Percentiles rank a stretch among this genome's conserved stretches.
Conservation (phyloP, 2,797 vertebrate species). For the Cyclura pinguis region DNA sequence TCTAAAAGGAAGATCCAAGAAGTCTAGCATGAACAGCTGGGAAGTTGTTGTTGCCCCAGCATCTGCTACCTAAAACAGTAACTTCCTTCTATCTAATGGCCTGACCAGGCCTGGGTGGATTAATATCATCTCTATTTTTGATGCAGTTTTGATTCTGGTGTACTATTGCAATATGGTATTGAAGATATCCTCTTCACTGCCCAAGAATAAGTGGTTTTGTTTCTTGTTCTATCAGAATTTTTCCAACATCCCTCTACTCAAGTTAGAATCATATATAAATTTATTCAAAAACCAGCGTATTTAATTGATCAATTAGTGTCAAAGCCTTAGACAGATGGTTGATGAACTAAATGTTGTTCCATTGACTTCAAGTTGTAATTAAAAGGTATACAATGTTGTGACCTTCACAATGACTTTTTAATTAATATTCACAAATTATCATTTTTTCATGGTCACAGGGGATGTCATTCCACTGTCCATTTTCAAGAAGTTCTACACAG, state of each 20-base stretch:
- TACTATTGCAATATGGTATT: not conserved
- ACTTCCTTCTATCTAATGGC: not conserved
- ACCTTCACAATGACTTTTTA: not conserved
- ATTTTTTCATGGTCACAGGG: not conserved
- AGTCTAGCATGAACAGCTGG: not conserved
- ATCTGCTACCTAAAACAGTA: not conserved
- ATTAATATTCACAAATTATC: conserved; percentile 23
- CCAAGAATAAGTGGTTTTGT: too few relatives aligned
- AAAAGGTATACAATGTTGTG: not conserved
- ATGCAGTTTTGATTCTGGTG: not conserved
- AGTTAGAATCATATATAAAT: not conserved
- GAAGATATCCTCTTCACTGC: not conserved
- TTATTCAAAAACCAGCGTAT: too few relatives aligned
- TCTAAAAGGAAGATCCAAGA: not conserved
- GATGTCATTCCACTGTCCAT: conserved; percentile 12
- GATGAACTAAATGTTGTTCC: not conserved
- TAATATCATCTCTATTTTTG: not conserved
- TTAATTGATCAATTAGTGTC: not conserved
- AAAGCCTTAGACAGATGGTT: not conserved
- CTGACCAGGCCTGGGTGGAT: not conserved
- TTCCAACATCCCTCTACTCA: too few relatives aligned
- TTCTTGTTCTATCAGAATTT: too few relatives aligned
- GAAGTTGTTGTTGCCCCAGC: not conserved
- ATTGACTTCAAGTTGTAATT: not conserved
- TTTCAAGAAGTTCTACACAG: not conserved